Conservation (phyloP, 2,797 vertebrate species). For the Delichon dasypus region DNA sequence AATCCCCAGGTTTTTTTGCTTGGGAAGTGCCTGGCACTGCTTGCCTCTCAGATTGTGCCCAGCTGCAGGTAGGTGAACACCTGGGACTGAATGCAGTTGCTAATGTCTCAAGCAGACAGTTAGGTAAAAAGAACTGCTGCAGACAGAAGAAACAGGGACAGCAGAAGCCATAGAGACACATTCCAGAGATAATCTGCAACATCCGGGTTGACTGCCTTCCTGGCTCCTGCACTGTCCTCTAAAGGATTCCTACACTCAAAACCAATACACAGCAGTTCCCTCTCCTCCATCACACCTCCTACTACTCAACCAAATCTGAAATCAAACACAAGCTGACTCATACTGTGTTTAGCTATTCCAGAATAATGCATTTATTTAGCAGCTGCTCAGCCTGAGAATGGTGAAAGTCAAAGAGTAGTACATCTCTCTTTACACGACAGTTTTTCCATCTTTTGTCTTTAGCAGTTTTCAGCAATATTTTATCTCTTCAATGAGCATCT, state of each 20-base stretch:
- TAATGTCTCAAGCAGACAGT: neutral
- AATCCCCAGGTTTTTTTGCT: neutral
- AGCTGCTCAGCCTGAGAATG: neutral
- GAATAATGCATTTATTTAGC: neutral
- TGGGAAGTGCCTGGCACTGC: neutral
- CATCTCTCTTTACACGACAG: neutral
- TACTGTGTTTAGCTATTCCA: neutral
- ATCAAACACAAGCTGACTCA: neutral
- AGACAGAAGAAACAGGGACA: neutral
- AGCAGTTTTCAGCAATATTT: neutral
- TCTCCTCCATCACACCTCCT: neutral
- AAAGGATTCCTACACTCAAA: neutral
- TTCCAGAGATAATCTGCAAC: neutral
- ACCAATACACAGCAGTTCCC: neutral
- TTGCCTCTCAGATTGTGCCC: fast-evolving
- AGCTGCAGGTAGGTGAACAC: neutral
- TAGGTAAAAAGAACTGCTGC: neutral
- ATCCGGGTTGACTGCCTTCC: neutral
- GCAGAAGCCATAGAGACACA: neutral
- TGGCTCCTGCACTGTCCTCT: neutral
- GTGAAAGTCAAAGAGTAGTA: neutral
- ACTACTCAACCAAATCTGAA: neutral
- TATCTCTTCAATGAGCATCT: neutral
- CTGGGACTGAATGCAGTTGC: neutral
- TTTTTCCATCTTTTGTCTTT: neutral